Base-by-base conservation (phyloP, 2,113 vertebrate species). In the Oxyura jamaicensis region DNA sequence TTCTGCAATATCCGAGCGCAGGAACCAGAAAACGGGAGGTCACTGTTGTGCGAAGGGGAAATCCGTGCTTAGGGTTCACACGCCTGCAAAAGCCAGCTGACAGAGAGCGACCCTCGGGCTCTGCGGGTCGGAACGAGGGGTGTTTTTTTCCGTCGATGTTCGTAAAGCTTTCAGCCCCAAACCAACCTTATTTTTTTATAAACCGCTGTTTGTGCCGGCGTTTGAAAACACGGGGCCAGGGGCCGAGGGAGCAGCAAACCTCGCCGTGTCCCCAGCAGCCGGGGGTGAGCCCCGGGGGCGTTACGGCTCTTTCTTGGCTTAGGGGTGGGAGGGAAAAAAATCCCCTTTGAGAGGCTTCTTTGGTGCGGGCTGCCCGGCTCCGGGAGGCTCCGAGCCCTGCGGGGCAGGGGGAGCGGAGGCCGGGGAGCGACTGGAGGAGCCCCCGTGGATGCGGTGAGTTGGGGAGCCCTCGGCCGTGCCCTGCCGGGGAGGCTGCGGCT, bases 1-100 rank as follows among this genome's bases (percentile, higher is more conserved):
- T 82, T 84, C 92, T 84, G 76, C 68, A 88, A 68, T 78, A 78
- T 86, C 65, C n/a, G 11, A 92, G 62, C 69, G 11, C 73, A 86
- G 73, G 76, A 84, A 86, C 73, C n/a, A 58, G 48, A 56, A 68
- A 91, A 60, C 6, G 31, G 48, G 95, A 86, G 19, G 68, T 88
- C 56, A 10, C 6, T 5, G 35, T 41, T 60, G 41, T 69, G 79
- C 35, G 83, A 62, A 88, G 67, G 83, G 65, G 60, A 86, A 75
- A 91, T 63, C 60, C 11, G 9, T 15, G 8, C 29, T 53, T 55
- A 10, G 48, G 62, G 13, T 80, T 96, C 80, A 46, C 19, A 18
- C 0, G 13, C 60, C 46, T 1, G 14, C 44, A 80, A 71, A 71
- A 42, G 2, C 31, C 48, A 3, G 11, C 8, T 44, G 74, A 10